These are phyloP conservation scores for Drosophila repletoides DNA, from an alignment of 1,140 invertebrate genomes.

Conservation along the genomic window DNA sequence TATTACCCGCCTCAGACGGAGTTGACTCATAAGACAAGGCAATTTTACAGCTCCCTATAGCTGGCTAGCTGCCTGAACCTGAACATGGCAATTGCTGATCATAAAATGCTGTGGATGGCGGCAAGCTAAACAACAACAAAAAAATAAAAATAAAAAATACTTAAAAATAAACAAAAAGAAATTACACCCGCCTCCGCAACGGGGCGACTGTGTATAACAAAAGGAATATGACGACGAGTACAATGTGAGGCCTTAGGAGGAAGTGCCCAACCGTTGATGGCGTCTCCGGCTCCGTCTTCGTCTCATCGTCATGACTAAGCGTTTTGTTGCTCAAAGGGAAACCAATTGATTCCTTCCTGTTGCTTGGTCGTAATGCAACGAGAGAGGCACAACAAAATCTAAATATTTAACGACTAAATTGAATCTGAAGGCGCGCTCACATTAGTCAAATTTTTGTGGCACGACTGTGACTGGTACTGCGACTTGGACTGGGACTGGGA, in stretches of 20 bases:
- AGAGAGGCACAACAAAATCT: slow-evolving; percentile 61
- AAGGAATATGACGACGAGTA: slow-evolving; percentile 55
- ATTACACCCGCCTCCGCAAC: slow-evolving; percentile 24
- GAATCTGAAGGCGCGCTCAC: slow-evolving; percentile 69
- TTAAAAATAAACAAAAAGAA: slow-evolving; percentile 29
- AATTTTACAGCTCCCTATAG: slow-evolving; percentile 29
- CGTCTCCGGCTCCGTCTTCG: slow-evolving; percentile 5
- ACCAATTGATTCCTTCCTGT: slow-evolving; percentile 79
- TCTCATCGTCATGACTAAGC: slow-evolving; percentile 60
- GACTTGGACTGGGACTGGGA: no score
- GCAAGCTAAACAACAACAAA: slow-evolving; percentile 41
- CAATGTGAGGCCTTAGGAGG: slow-evolving; percentile 45
- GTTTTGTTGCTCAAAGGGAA: slow-evolving; percentile 50
- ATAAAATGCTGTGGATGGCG: slow-evolving; percentile 50
- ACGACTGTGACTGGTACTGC: no score
- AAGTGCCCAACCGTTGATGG: slow-evolving; percentile 38
- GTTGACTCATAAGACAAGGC: slow-evolving; percentile 51
- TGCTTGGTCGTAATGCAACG: slow-evolving; percentile 22
- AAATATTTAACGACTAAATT: slow-evolving; percentile 80
- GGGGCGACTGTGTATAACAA: slow-evolving; percentile 50
- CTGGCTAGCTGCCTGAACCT: background rate
- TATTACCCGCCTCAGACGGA: slow-evolving; percentile 7
- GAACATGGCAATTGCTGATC: slow-evolving; percentile 51
- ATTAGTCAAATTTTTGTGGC: slow-evolving; percentile 70
- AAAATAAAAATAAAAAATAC: slow-evolving; percentile 28